These are phyloP conservation scores for Eptatretus burgeri DNA, from an alignment of 2,113 vertebrate species.

Conservation along the genomic window DNA sequence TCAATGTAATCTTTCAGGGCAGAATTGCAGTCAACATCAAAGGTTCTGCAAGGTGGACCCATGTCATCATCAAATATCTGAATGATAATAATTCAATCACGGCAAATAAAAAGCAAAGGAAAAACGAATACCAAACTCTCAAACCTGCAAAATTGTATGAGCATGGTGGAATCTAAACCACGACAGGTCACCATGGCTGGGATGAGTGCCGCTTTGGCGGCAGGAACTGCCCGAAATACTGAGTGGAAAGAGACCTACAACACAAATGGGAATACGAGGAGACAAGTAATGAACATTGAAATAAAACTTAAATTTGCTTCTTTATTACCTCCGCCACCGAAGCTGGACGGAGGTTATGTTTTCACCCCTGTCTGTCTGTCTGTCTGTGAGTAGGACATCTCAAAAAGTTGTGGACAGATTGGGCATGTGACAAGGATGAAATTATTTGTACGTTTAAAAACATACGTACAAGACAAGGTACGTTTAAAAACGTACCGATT, in stretches of 20 bases:
- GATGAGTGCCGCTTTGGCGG: constrained; percentile 44
- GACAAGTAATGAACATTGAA: not conserved
- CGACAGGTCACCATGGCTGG: constrained; percentile 37
- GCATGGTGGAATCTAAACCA: constrained; percentile 30
- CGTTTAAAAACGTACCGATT: too few relatives aligned
- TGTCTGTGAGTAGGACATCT: too few relatives aligned
- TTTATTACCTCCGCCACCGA: too few relatives aligned
- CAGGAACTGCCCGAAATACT: constrained; percentile 39
- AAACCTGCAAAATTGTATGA: constrained; percentile 65
- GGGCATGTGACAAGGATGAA: not conserved
- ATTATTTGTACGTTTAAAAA: too few relatives aligned
- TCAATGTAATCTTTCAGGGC: constrained; percentile 58
- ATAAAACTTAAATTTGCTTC: not conserved
- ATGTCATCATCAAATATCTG: too few relatives aligned
- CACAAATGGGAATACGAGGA: constrained; percentile 10
- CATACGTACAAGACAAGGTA: too few relatives aligned
- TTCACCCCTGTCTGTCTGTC: too few relatives aligned
- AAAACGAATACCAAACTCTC: constrained; percentile 7
- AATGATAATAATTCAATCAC: too few relatives aligned
- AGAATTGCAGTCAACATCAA: constrained; percentile 32
- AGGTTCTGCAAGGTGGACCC: constrained; percentile 23
- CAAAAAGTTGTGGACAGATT: not conserved
- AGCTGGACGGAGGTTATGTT: too few relatives aligned
- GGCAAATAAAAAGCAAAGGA: not conserved
- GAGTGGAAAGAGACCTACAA: constrained; percentile 59